Percentiles rank a stretch among this genome's conserved stretches.
These are phyloP conservation scores for Axis porcinus DNA, from an alignment of 2,113 vertebrate genomes.

Conservation along the genomic window DNA sequence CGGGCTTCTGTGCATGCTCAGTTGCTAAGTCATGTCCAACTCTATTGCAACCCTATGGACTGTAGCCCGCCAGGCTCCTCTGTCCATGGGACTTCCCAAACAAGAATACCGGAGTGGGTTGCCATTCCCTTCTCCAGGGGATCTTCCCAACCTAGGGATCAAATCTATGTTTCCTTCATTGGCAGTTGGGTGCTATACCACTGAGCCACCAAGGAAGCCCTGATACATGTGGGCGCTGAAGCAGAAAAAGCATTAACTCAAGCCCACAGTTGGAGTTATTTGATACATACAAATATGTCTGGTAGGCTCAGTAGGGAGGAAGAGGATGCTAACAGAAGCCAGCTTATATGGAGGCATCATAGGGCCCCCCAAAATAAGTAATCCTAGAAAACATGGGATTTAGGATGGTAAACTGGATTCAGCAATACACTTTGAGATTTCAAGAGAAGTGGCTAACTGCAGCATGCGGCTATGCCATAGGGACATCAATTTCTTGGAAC, in stretches of 20 bases:
- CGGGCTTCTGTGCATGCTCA: background rate
- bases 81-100: background rate
- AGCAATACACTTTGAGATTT: background rate
- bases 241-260: background rate
- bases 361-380: background rate
- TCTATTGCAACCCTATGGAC: background rate
- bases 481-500: background rate
- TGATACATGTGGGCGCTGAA: background rate
- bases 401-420: background rate
- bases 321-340: background rate
- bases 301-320: background rate
- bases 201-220: background rate
- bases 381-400: background rate
- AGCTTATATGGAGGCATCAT: background rate
- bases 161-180: background rate
- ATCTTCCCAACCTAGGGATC: background rate
- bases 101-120: background rate
- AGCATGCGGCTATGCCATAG: background rate
- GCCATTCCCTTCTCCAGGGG: background rate
- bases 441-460: background rate
- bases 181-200: background rate
- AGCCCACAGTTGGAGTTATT: background rate
- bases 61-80: background rate
- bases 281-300: background rate
- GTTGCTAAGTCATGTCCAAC: background rate